A percentile compares a stretch with the other conserved stretches of the same genome.
phyloP scores from a whole-genome alignment of 2,797 vertebrate species.

The Chiroxiphia lanceolata region DNA sequence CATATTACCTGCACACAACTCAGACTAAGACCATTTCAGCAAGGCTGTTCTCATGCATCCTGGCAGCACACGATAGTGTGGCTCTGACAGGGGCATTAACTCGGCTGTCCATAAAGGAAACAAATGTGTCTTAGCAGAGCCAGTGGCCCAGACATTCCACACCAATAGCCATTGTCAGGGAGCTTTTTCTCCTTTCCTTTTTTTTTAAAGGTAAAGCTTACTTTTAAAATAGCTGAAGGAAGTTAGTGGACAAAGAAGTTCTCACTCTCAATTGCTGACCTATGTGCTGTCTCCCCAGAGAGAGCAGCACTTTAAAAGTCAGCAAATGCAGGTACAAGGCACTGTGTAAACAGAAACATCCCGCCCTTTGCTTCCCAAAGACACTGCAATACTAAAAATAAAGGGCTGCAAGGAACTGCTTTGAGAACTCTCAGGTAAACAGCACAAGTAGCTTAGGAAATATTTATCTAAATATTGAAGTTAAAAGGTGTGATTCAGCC shows the following conservation, averaged over 20 bases:
- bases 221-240: neutral
- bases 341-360: neutral
- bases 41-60: neutral
- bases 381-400: neutral
- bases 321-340: neutral
- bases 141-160: neutral
- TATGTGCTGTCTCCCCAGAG: neutral
- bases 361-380: neutral
- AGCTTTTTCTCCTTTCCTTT: neutral
- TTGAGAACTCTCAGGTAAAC: neutral
- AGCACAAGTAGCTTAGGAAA: neutral
- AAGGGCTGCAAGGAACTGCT: neutral
- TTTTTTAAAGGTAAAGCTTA: neutral
- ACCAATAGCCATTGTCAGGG: neutral
- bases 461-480: neutral
- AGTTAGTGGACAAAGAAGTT: neutral
- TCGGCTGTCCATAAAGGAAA: conserved; percentile 5
- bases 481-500: neutral
- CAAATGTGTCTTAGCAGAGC: neutral
- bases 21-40: neutral
- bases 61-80: neutral
- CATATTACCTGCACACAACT: neutral
- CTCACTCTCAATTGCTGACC: neutral
- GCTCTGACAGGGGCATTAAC: conserved; percentile 12
- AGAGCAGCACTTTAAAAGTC: neutral